Base-by-base conservation (phyloP, 1,140 invertebrate genomes). In the Plectrocnemia conspersa region DNA sequence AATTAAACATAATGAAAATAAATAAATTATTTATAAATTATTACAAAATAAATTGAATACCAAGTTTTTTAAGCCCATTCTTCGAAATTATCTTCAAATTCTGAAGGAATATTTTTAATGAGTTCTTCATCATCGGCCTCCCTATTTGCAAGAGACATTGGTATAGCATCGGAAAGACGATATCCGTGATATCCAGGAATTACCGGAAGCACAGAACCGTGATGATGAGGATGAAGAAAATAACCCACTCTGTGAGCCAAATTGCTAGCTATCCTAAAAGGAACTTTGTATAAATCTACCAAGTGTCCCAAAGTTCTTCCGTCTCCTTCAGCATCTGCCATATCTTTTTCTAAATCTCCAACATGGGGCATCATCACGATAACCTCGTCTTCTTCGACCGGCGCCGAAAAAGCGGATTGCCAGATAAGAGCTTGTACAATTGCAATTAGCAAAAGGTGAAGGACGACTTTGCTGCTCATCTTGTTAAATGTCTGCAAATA, bases 181-280 rank as follows among this genome's bases (percentile, higher is more conserved):
- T 29, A 13, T 29, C n/a, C 27, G 27, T 29, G 13, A 9, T 29
- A 9, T 29, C n/a, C 27, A 13, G 27, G 27, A 13, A 29, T 13
- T 9, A 9, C 48, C 33, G 1, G 48, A 15, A 38, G 21, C 13
- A 24, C 40, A 24, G 32, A n/a, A n/a, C n/a, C 21, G 18, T 42
- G 25, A 23, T 24, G 27, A 32, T 13, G 23, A n/a, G 58, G 58
- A 42, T 59, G 48, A 9, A 59, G 25, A 13, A 46, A 18, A 16
- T 60, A 47, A 3, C 53, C 58, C 15, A 60, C 7, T 5, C 21
- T 18, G 47, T 56, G 58, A 23, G 32, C 33, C 23, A 45, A 46
- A 7, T 32, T 56, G 16, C 58, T 60, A 10, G 47, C 36, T 7
- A 52, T 15, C 19, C 42, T 15, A 10, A 32, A 27, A 22, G 58